These are phyloP conservation scores for Abrostola tripartita DNA, from an alignment of 2,888 invertebrate genomes.

Conservation along the genomic window DNA sequence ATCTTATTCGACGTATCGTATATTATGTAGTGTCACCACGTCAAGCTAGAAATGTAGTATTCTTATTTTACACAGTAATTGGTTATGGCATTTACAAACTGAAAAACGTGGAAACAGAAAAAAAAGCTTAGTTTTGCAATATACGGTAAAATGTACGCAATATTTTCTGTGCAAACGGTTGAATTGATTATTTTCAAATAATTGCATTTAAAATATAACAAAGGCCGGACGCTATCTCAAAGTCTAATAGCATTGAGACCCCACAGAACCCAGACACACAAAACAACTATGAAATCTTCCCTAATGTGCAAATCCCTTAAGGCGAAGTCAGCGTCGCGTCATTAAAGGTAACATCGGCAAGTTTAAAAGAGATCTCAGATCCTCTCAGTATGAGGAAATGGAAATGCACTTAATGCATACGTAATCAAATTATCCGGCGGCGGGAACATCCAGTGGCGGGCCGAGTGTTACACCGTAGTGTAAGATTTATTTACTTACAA, in stretches of 20 bases:
- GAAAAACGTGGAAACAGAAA: no score
- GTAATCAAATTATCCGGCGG: constrained; percentile 82
- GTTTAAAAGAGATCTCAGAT: constrained; percentile 79
- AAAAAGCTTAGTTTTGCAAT: no score
- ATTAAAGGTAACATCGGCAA: constrained; percentile 71
- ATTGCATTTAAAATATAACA: no score
- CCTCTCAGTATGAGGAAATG: constrained; percentile 75
- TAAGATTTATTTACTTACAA: neutral
- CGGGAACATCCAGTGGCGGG: constrained; percentile 50
- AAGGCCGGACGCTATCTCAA: no score
- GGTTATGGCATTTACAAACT: no score
- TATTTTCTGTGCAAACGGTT: no score
- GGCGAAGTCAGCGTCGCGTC: constrained; percentile 55
- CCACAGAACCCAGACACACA: constrained; percentile 24
- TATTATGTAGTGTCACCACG: no score
- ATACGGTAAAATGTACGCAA: no score
- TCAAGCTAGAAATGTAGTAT: no score
- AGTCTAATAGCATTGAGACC: neutral
- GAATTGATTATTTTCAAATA: no score
- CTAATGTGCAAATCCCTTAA: constrained; percentile 47
- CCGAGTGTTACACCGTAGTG: constrained; percentile 45
- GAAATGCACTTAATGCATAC: constrained; percentile 87
- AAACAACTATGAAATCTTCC: constrained; percentile 22
- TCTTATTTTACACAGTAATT: no score
- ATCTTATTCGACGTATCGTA: no score